Percentiles rank a stretch among this genome's conserved stretches.
Evolutionary conservation across 37 sponge, comb jelly and placozoan species (phyloP).

Genomic region (Oscarella lobularis): DNA sequence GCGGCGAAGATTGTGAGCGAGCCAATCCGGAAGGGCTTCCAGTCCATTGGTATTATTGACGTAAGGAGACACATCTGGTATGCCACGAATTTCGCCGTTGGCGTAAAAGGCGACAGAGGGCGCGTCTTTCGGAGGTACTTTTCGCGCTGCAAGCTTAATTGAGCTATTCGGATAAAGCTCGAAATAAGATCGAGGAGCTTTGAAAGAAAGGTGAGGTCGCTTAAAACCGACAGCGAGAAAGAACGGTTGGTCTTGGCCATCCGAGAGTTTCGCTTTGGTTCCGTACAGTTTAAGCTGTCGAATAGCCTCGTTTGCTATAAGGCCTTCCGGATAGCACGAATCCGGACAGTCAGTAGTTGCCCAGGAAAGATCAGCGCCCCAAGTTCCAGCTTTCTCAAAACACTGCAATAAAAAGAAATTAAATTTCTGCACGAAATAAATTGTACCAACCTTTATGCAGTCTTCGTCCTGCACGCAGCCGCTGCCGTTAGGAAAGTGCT

Average conservation of each 20-base stretch:
- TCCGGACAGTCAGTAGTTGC: background rate
- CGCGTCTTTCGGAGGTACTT: background rate
- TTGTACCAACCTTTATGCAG: background rate
- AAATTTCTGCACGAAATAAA: background rate
- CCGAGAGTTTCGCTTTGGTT: background rate
- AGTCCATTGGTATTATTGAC: background rate
- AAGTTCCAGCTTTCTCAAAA: background rate
- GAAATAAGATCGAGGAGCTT: background rate
- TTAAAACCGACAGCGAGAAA: background rate
- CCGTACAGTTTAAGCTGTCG: background rate
- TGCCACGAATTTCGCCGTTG: background rate
- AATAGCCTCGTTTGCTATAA: background rate
- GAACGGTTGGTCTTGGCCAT: background rate
- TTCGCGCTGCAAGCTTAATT: background rate
- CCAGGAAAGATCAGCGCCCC: background rate
- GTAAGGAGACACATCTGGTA: background rate
- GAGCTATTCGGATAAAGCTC: background rate
- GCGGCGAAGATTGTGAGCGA: background rate
- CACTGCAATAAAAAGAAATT: background rate
- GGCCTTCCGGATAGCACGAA: background rate
- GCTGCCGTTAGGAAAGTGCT: background rate
- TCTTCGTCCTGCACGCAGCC: slow-evolving; percentile 1
- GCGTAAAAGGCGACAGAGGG: background rate
- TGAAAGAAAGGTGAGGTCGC: background rate
- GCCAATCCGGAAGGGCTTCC: background rate